Evolutionary conservation across 2,113 vertebrate genomes (phyloP).

Genomic region (Nothobranchius furzeri): DNA sequence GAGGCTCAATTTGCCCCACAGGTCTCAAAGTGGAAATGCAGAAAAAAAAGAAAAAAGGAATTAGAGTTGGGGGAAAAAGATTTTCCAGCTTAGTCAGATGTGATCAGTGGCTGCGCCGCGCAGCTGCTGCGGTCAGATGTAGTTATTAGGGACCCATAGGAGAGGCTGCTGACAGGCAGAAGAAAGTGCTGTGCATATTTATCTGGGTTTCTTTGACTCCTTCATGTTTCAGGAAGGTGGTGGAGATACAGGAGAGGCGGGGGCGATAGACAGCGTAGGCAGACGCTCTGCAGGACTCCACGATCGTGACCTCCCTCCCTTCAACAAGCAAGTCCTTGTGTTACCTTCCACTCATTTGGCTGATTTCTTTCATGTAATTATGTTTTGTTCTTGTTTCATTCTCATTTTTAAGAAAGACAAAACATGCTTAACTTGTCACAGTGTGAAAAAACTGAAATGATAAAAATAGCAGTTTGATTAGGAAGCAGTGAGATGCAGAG

Average conservation of each 20-base stretch:
- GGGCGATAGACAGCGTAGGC: conserved; percentile 17
- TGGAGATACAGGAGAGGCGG: conserved; percentile 5
- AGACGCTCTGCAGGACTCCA: conserved; percentile 38
- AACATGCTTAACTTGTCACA: conserved; percentile 28
- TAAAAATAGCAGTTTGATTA: conserved; percentile 64
- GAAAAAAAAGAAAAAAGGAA: not conserved
- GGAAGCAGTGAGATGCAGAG: conserved; percentile 40
- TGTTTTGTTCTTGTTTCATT: conserved; percentile 52
- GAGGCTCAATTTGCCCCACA: not conserved
- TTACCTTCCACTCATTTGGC: conserved; percentile 19
- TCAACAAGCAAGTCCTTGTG: conserved; percentile 60
- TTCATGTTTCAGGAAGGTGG: conserved; percentile 50
- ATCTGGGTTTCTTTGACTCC: conserved; percentile 47
- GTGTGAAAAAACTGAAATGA: conserved; percentile 18
- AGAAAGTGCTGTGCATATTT: conserved; percentile 45
- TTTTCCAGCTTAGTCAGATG: conserved; percentile 60
- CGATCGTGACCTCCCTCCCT: conserved; percentile 61
- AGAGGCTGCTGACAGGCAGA: conserved; percentile 65
- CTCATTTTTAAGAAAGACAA: conserved; percentile 39
- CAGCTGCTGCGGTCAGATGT: conserved; percentile 51
- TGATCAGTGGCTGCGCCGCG: conserved; percentile 38
- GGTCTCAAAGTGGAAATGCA: conserved; percentile 4
- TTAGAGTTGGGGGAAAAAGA: conserved; percentile 33
- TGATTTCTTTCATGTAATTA: conserved; percentile 20
- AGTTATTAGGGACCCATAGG: conserved; percentile 68